A percentile compares a stretch with the other conserved stretches of the same genome.
Evolutionary conservation across 1,140 invertebrate species (phyloP).

Genomic region (Drosophila sp.): DNA sequence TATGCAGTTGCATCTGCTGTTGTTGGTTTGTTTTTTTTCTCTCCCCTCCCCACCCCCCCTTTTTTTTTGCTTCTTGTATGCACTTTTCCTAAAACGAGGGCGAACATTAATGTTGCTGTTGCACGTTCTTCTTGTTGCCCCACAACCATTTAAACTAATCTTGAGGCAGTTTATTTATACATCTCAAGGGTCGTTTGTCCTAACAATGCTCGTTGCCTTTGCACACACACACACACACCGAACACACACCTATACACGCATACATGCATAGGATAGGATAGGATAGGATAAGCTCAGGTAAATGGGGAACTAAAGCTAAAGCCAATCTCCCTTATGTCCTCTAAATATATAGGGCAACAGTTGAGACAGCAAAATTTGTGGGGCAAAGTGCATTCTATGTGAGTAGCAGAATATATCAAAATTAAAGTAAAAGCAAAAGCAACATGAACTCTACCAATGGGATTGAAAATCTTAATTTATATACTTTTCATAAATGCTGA

Average conservation of each 20-base stretch:
- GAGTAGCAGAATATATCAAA: neutral
- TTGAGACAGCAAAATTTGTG: neutral
- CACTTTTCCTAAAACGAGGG: constrained; percentile 19
- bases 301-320: constrained; percentile 4
- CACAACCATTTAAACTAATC: constrained; percentile 29
- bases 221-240: constrained; percentile 1
- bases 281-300: constrained; percentile 8
- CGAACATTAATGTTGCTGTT: constrained; percentile 15
- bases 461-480: neutral
- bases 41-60: neutral
- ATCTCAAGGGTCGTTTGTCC: constrained; percentile 24
- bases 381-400: neutral
- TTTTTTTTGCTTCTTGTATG: constrained; percentile 2
- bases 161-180: constrained; percentile 31
- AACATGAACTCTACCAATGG: neutral
- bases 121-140: constrained; percentile 21
- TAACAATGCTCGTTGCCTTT: constrained; percentile 18
- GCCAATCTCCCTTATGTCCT: constrained; percentile 8
- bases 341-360: constrained; percentile 9
- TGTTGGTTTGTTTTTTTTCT: neutral
- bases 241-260: neutral
- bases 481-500: too few species aligned
- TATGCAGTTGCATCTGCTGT: constrained; percentile 18
- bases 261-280: neutral
- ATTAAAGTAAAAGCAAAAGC: neutral